phyloP scores from a whole-genome alignment of 1,140 invertebrate species.

The Eumaeus atala region DNA sequence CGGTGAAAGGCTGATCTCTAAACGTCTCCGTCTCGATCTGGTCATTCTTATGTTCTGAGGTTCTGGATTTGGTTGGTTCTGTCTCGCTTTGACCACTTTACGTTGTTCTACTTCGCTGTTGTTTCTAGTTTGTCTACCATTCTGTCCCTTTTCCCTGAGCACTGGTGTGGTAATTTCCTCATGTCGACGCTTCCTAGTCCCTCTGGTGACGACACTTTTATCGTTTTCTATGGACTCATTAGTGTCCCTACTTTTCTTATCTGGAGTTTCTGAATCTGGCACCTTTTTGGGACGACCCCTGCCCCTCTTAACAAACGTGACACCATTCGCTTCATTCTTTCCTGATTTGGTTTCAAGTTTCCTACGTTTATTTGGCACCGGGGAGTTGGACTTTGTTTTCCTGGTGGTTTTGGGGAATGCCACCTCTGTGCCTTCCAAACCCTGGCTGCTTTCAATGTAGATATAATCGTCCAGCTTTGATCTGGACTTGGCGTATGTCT shows the following conservation, averaged over 20 bases:
- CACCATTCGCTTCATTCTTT: constrained; percentile 20
- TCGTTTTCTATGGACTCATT: constrained; percentile 67
- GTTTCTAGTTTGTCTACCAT: constrained; percentile 39
- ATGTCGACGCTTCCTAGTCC: constrained; percentile 44
- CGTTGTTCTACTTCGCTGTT: constrained; percentile 32
- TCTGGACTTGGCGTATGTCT: constrained; percentile 58
- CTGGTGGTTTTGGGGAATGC: constrained; percentile 53
- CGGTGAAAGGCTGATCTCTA: constrained; percentile 52
- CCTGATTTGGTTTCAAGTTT: constrained; percentile 42
- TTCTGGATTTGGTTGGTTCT: constrained; percentile 29
- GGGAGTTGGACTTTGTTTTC: constrained; percentile 39
- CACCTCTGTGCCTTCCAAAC: constrained; percentile 53
- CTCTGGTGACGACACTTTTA: constrained; percentile 35
- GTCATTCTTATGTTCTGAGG: constrained; percentile 34
- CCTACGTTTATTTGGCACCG: constrained; percentile 54
- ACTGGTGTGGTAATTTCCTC: constrained; percentile 54
- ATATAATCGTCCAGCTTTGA: constrained; percentile 63
- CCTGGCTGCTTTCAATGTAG: constrained; percentile 60
- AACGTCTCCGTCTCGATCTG: constrained; percentile 37
- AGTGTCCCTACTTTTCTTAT: constrained; percentile 37
- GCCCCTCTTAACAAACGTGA: constrained; percentile 29
- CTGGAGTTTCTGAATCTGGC: constrained; percentile 14
- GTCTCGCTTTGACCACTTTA: constrained; percentile 41
- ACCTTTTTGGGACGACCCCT: constrained; percentile 31
- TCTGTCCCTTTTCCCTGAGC: constrained; percentile 58